Evolutionary conservation across 30 jellyfish, hydroid and myxozoan genomes (phyloP).

Genomic region (Aurelia sp.): DNA sequence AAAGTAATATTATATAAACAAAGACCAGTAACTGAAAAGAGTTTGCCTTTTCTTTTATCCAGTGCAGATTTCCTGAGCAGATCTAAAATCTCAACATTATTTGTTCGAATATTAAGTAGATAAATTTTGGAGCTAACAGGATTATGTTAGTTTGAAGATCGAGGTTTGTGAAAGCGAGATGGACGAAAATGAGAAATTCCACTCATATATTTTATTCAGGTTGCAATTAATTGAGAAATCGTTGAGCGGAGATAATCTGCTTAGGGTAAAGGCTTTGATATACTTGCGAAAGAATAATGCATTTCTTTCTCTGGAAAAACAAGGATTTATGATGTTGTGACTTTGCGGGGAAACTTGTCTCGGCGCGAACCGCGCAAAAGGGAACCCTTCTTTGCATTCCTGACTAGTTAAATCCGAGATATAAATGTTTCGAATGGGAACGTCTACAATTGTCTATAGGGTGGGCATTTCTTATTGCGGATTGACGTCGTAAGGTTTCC

Average conservation of each 20-base stretch:
- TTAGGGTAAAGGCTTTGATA: constrained; percentile 11
- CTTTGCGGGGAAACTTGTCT: not conserved
- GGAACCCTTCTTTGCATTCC: no score
- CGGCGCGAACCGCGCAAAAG: not conserved
- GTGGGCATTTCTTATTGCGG: no score
- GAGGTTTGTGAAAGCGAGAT: not conserved
- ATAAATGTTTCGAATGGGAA: no score
- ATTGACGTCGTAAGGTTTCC: no score
- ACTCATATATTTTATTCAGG: constrained; percentile 11
- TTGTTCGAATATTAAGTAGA: constrained; percentile 15
- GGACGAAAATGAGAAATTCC: constrained; percentile 17
- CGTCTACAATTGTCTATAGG: no score
- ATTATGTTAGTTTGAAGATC: not conserved
- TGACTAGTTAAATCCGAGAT: no score
- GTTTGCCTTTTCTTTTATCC: constrained; percentile 32
- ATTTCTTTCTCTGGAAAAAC: constrained; percentile 33
- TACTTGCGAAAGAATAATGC: not conserved
- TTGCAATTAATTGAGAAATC: not conserved
- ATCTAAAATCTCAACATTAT: not conserved
- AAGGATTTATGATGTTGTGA: constrained; percentile 31
- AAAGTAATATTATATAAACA: not conserved
- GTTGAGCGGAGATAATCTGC: constrained; percentile 7
- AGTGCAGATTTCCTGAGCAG: constrained; percentile 45
- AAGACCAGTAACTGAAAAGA: constrained; percentile 16
- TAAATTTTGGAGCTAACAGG: constrained; percentile 9